Evolutionary conservation across 2,797 vertebrate genomes (phyloP), one percentile per base, ranked within the genome.

Genomic region (Myotis myotis): DNA sequence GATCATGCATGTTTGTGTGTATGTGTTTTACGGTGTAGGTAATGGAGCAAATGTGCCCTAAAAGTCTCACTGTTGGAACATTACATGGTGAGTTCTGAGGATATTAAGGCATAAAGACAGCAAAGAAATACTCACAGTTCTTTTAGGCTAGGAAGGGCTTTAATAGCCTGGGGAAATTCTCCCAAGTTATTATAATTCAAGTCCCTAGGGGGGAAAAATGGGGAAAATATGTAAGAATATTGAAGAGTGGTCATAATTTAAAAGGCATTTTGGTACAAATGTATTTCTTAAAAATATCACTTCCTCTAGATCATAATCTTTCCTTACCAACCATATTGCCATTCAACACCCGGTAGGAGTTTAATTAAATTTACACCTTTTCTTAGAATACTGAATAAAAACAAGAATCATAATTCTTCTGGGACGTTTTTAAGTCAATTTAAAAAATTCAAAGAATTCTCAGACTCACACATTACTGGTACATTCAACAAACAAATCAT

Each of bases 131-230:
- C 99, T 99, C 97, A 99, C 99, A 99, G 98, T 87, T 99, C 99
- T 98, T 99, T 99, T 86, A 99, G 98, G 98, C 98, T 99, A 96
- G 99, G 99, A 95, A 99, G 98, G 13, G 98, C 98, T 98, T 99
- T 99, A 97, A 99, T 99, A 75, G 99, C 99, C 98, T 99, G 98
- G 80, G 99, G 99, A 97, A 99, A 99, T 96, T 98, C 98, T 94
- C 98, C 98, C 97, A 99, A 98, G 98, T 99, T 99, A 96, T 99
- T 99, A 97, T 99, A 99, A 98, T 99, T 99, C 97, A 99, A 99
- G 98, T 99, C 99, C 96, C 99, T 99, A 97, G 70, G 95, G 97
- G 97, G 97, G 97, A 98, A 97, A 96, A 96, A 62, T 72, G 91
- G 49, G 20, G 2, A 72, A 82, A 92, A 92, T 47, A 91, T 70